Percentiles rank a stretch among this genome's conserved stretches.
These are phyloP conservation scores for Rostratula benghalensis DNA, from an alignment of 2,113 vertebrate genomes.

Conservation along the genomic window DNA sequence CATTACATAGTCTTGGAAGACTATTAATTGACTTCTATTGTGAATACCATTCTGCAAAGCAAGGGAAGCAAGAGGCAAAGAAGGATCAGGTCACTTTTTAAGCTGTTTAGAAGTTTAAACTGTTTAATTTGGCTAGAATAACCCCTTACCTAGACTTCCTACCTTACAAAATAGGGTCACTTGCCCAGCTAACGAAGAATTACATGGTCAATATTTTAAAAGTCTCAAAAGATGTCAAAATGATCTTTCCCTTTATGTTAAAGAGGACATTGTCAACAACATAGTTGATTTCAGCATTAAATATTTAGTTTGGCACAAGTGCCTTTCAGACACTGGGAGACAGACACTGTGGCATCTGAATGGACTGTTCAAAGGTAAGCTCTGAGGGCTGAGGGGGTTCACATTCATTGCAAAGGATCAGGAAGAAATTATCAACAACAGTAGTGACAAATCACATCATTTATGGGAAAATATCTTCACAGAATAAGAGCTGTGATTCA, in stretches of 20 bases:
- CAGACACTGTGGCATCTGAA: background rate
- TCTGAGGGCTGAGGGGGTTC: background rate
- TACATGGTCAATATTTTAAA: background rate
- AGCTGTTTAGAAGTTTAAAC: background rate
- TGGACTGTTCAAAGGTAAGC: background rate
- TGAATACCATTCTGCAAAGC: background rate
- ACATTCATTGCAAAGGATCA: background rate
- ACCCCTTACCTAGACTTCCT: background rate
- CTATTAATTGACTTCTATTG: background rate
- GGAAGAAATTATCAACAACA: background rate
- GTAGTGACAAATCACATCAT: background rate
- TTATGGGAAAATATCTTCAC: background rate
- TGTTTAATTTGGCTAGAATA: background rate
- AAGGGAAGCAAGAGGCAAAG: background rate
- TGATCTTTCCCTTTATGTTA: background rate
- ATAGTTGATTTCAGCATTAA: background rate
- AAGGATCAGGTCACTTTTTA: background rate
- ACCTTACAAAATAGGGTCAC: background rate
- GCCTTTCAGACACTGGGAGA: background rate
- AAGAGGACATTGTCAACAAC: background rate
- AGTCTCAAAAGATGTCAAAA: background rate
- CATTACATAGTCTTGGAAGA: background rate
- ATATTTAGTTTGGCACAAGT: background rate
- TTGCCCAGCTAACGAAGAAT: background rate
- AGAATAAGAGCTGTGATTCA: background rate